Percentiles rank a stretch among this genome's conserved stretches.
These are phyloP conservation scores for Chelonus formosanus DNA, from an alignment of 2,888 invertebrate species.

Conservation along the genomic window DNA sequence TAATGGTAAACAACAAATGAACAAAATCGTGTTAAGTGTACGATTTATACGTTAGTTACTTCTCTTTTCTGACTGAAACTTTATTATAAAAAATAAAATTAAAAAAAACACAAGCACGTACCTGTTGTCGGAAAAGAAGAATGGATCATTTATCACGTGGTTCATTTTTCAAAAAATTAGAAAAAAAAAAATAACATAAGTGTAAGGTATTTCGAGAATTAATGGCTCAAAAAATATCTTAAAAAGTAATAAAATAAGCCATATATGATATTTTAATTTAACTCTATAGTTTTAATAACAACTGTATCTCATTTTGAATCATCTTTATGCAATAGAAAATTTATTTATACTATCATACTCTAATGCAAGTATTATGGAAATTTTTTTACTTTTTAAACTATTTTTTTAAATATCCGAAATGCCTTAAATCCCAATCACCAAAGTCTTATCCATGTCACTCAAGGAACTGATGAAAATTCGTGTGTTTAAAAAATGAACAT, in stretches of 20 bases:
- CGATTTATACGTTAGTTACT: conserved; percentile 9
- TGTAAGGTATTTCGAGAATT: too few relatives aligned
- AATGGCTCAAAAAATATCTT: too few relatives aligned
- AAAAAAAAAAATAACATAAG: neutral
- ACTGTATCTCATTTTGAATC: too few relatives aligned
- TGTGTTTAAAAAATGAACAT: too few relatives aligned
- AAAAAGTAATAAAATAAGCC: too few relatives aligned
- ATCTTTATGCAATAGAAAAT: too few relatives aligned
- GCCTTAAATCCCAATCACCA: too few relatives aligned
- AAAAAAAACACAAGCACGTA: conserved; percentile 22
- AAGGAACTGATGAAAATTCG: too few relatives aligned
- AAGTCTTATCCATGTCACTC: too few relatives aligned
- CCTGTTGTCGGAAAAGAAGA: conserved; percentile 17
- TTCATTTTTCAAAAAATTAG: conserved; percentile 1
- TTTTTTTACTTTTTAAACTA: too few relatives aligned
- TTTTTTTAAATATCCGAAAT: conserved; percentile 4
- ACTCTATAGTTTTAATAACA: neutral
- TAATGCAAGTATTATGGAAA: neutral
- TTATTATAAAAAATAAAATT: neutral
- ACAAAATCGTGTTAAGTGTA: too few relatives aligned
- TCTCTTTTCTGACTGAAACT: conserved; percentile 14
- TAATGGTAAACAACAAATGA: too few relatives aligned
- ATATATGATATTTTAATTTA: neutral
- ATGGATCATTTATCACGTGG: neutral
- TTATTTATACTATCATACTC: neutral